A percentile compares a stretch with the other conserved stretches of the same genome.
Conservation (phyloP, 2,113 vertebrate genomes). For the Podilymbus podiceps region DNA sequence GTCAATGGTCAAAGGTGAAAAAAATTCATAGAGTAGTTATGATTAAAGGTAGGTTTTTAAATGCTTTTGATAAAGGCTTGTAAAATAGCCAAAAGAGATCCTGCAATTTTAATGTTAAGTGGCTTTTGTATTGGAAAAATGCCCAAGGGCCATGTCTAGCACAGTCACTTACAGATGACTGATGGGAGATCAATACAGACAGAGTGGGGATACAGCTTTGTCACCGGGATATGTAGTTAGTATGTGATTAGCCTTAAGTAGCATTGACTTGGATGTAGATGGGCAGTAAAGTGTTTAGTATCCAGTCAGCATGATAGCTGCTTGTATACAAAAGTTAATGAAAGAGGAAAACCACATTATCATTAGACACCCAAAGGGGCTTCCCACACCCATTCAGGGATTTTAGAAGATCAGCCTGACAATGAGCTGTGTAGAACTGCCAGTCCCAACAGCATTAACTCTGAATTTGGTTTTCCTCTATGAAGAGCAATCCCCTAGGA, state of each 20-base stretch:
- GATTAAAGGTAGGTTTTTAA: conserved; percentile 57
- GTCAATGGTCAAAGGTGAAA: conserved; percentile 52
- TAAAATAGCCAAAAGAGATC: conserved; percentile 57
- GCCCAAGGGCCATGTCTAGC: conserved; percentile 83
- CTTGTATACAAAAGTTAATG: conserved; percentile 68
- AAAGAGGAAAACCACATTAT: conserved; percentile 65
- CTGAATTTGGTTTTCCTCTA: conserved; percentile 25
- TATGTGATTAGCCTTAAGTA: conserved; percentile 73
- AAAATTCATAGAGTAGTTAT: conserved; percentile 49
- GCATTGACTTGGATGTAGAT: conserved; percentile 34
- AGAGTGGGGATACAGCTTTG: conserved; percentile 79
- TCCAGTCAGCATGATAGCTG: conserved; percentile 13
- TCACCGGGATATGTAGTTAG: conserved; percentile 79
- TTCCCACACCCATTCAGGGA: neutral
- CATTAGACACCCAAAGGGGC: conserved; percentile 29
- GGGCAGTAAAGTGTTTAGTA: conserved; percentile 31
- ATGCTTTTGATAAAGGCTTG: conserved; percentile 59
- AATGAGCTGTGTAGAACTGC: neutral
- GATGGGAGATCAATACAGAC: conserved; percentile 85
- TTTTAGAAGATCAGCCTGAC: conserved; percentile 54
- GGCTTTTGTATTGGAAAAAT: conserved; percentile 83
- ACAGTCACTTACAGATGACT: conserved; percentile 82
- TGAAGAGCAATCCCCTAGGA: neutral
- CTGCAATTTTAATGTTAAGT: conserved; percentile 85
- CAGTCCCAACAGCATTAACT: conserved; percentile 4